Evolutionary conservation across 2,888 invertebrate genomes (phyloP).

Genomic region (Ellobium chinense): DNA sequence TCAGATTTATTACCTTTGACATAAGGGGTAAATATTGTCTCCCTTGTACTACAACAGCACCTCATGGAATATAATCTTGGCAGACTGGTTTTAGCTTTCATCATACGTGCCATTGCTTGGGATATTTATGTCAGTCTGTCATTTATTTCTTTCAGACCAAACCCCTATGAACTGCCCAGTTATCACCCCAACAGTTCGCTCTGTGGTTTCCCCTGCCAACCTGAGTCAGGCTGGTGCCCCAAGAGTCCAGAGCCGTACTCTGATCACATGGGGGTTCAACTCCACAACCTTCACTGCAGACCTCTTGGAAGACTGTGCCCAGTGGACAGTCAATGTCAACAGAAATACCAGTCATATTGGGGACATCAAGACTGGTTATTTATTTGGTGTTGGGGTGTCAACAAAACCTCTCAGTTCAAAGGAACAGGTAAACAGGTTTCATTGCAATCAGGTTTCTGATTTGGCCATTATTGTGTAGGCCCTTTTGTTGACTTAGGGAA

Average conservation of each 20-base stretch:
- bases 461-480: too few relatives aligned
- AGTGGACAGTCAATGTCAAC: conserved; percentile 74
- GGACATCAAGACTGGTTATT: conserved; percentile 68
- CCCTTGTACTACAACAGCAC: too few relatives aligned
- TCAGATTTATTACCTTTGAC: too few relatives aligned
- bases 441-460: too few relatives aligned
- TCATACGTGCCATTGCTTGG: too few relatives aligned
- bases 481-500: too few relatives aligned
- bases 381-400: conserved; percentile 75
- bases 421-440: conserved; percentile 61
- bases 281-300: conserved; percentile 76
- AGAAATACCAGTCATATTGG: conserved; percentile 70
- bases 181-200: conserved; percentile 66
- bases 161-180: conserved; percentile 59
- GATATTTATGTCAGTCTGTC: too few relatives aligned
- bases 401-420: conserved; percentile 65
- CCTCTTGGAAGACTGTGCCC: conserved; percentile 57
- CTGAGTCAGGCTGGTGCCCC: conserved; percentile 45
- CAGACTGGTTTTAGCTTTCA: too few relatives aligned
- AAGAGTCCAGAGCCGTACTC: conserved; percentile 68
- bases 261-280: conserved; percentile 76
- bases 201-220: conserved; percentile 45
- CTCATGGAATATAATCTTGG: too few relatives aligned
- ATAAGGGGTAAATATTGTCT: too few relatives aligned
- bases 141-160: conserved; percentile 29